These are phyloP conservation scores for Coelopa frigida DNA, from an alignment of 1,140 invertebrate species.

Conservation along the genomic window DNA sequence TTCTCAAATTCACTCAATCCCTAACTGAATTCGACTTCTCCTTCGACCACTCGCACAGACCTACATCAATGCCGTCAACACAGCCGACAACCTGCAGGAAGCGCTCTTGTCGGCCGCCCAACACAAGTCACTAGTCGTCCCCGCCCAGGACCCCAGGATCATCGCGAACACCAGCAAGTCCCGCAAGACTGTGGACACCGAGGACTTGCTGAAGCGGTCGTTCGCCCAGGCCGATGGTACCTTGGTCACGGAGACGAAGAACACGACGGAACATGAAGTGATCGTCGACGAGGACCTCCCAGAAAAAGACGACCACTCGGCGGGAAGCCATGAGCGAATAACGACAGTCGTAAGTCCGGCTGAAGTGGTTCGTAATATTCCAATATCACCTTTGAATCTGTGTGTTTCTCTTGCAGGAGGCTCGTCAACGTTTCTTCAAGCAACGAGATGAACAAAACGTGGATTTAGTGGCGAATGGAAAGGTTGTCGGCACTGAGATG, in stretches of 20 bases:
- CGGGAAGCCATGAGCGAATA: conserved; percentile 26
- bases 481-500: conserved; percentile 66
- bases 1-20: conserved; percentile 3
- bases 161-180: conserved; percentile 69
- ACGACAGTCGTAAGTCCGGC: conserved; percentile 25
- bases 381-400: too few relatives aligned
- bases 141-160: conserved; percentile 59
- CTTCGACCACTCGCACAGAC: conserved; percentile 48
- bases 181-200: conserved; percentile 74
- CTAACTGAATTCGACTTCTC: not conserved
- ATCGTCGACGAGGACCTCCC: conserved; percentile 68
- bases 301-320: conserved; percentile 48
- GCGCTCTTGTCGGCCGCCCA: conserved; percentile 56
- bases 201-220: conserved; percentile 63
- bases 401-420: conserved; percentile 21
- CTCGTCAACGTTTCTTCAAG: conserved; percentile 43
- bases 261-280: conserved; percentile 75
- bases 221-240: conserved; percentile 68
- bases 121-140: conserved; percentile 53
- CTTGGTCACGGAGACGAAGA: conserved; percentile 73
- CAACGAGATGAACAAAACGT: conserved; percentile 64
- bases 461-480: conserved; percentile 67
- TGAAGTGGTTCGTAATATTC: not conserved
- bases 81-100: conserved; percentile 57
- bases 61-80: conserved; percentile 63